Percentiles rank a stretch among this genome's conserved stretches.
These are phyloP conservation scores for Pocillopora verrucosa DNA, from an alignment of 64 coral and sea anemone species.

Conservation along the genomic window DNA sequence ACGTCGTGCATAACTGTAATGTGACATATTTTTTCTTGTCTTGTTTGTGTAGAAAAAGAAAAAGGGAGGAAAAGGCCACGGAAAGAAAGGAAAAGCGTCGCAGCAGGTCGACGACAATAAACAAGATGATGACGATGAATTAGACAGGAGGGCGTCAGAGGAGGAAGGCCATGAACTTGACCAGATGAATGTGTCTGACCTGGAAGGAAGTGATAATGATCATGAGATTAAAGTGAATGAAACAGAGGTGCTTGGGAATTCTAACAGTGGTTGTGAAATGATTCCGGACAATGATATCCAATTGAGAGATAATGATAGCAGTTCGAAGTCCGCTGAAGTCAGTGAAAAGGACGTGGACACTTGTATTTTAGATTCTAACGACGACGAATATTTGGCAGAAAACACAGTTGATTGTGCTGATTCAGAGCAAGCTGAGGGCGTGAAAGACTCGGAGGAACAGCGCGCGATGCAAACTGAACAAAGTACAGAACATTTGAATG, in stretches of 20 bases:
- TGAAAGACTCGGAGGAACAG: neutral
- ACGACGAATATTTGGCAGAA: neutral
- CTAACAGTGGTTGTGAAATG: neutral
- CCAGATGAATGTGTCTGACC: constrained; percentile 27
- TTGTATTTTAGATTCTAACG: neutral
- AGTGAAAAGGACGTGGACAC: neutral
- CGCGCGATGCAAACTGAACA: neutral
- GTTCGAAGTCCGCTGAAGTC: neutral
- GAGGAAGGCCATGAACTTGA: constrained; percentile 3
- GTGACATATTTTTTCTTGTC: neutral
- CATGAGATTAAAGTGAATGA: neutral
- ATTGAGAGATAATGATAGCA: neutral
- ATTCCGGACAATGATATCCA: neutral
- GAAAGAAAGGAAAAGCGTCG: constrained; percentile 3
- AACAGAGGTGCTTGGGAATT: neutral
- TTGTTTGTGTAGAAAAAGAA: constrained; percentile 47
- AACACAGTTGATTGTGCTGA: neutral
- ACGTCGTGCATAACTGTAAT: too few relatives aligned
- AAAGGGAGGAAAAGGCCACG: constrained; percentile 26
- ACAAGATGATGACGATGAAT: neutral
- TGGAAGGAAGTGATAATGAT: neutral
- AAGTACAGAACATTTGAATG: neutral
- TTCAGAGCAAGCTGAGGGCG: neutral
- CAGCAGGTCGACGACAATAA: neutral
- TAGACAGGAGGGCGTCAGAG: neutral